A percentile compares a stretch with the other conserved stretches of the same genome.
These are phyloP conservation scores for Characodon lateralis DNA, from an alignment of 2,797 vertebrate species.

Conservation along the genomic window DNA sequence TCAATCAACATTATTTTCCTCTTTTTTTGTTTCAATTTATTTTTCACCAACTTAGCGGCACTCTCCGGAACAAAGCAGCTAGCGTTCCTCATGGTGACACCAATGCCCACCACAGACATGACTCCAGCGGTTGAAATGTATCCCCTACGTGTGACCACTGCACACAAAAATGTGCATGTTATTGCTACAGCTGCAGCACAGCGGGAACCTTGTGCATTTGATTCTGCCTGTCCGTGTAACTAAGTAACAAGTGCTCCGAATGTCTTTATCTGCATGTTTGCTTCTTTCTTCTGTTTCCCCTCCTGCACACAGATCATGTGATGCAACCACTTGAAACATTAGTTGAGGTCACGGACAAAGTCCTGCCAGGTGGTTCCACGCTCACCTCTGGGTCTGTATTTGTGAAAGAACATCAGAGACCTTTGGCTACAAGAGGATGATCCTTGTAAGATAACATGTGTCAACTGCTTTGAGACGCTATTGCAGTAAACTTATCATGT, in stretches of 20 bases:
- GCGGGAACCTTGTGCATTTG: constrained; percentile 64
- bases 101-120: constrained; percentile 53
- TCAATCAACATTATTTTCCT: constrained; percentile 30
- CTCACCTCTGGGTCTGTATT: constrained; percentile 39
- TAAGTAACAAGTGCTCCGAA: constrained; percentile 68
- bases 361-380: constrained; percentile 42
- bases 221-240: constrained; percentile 64
- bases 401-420: constrained; percentile 26
- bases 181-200: constrained; percentile 59
- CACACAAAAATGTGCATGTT: constrained; percentile 75
- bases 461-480: constrained; percentile 52
- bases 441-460: constrained; percentile 44
- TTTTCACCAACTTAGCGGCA: constrained; percentile 36
- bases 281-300: constrained; percentile 57
- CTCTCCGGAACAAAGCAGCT: constrained; percentile 46
- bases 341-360: constrained; percentile 34
- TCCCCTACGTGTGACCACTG: constrained; percentile 38
- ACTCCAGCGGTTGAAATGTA: constrained; percentile 48
- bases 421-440: constrained; percentile 24
- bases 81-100: constrained; percentile 50
- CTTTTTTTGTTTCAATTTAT: neutral
- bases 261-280: constrained; percentile 82
- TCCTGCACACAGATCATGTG: constrained; percentile 56
- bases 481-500: constrained; percentile 46
- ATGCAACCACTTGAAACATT: constrained; percentile 62